Evolutionary conservation across 2,888 invertebrate species (phyloP), one percentile per base, ranked within the genome.

Genomic region (Nesidiocoris tenuis): DNA sequence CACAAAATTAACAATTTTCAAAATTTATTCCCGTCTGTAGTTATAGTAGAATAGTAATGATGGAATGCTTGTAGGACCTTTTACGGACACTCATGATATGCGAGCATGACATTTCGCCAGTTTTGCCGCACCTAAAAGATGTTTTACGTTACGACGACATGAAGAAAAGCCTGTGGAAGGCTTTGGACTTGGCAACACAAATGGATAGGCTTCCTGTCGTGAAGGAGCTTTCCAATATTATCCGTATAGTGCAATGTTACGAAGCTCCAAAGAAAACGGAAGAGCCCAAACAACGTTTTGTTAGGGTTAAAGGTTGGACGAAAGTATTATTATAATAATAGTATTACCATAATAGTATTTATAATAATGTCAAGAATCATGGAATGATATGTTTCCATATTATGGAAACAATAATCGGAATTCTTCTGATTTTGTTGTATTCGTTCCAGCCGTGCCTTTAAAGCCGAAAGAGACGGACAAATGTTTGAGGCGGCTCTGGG

Each of bases 121-220:
- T 74, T 55, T n/a, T 76, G 7, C 18, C 66, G 17, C 24, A 19
- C 19, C 22, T 78, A 2, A 74, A 77, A 23, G 72, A 76, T 18
- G 24, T 75, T 12, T 59, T 78, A 56, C 63, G 22, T 9, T 79
- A 75, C 61, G 64, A 76, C 39, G 78, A 79, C 23, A 70, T 78
- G 56, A 59, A 65, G 16, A 55, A 18, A 22, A 77, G 67, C 61
- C 54, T 79, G 25, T 79, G 79, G 79, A 78, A 79, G 65, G 76
- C 78, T 17, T 66, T 79, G 9, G 77, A 75, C 7, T n/a, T 76
- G 9, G 75, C 76, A 17, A 65, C 61, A 18, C 17, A 74, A 65
- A 74, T 65, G 72, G 72, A 72, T 18, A 25, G 72, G 39, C 61
- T 63, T 12, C 72, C 63, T 9, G 63, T 19, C 17, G 72, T 23